Percentiles rank a stretch among this genome's conserved stretches.
These are phyloP conservation scores for Agrotis ipsilon DNA, from an alignment of 2,888 invertebrate genomes.

Conservation along the genomic window DNA sequence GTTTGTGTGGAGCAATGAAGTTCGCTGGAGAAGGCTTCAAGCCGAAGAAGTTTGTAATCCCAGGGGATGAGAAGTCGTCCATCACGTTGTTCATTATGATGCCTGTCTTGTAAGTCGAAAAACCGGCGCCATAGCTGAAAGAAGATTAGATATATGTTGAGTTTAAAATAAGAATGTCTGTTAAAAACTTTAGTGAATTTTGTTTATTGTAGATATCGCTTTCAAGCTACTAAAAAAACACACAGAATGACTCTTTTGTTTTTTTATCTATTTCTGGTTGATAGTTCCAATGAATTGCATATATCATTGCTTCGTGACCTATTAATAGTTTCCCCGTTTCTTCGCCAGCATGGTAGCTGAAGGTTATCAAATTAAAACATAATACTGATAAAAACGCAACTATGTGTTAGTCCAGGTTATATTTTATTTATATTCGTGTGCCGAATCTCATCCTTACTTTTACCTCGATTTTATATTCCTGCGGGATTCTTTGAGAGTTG, in stretches of 20 bases:
- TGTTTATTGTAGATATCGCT: neutral
- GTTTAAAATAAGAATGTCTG: neutral
- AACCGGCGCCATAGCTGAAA: conserved; percentile 95
- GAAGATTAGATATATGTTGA: conserved; percentile 4
- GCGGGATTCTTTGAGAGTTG: no score
- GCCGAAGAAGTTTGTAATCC: conserved; percentile 93
- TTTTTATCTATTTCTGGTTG: neutral
- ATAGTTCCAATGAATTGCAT: neutral
- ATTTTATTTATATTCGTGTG: no score
- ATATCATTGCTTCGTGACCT: neutral
- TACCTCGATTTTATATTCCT: no score
- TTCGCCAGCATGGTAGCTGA: no score
- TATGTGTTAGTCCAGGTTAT: no score
- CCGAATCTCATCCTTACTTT: no score
- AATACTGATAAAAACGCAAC: no score
- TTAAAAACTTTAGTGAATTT: neutral
- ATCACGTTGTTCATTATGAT: conserved; percentile 98
- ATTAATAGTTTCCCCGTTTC: no score
- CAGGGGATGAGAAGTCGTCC: conserved; percentile 98
- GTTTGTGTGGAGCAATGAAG: conserved; percentile 94
- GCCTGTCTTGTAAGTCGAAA: conserved; percentile 95
- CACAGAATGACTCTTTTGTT: neutral
- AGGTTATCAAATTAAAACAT: no score
- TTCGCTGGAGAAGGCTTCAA: conserved; percentile 95
- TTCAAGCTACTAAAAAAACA: neutral